These are phyloP conservation scores for Microcaecilia unicolor DNA, from an alignment of 2,797 vertebrate species.

Conservation along the genomic window DNA sequence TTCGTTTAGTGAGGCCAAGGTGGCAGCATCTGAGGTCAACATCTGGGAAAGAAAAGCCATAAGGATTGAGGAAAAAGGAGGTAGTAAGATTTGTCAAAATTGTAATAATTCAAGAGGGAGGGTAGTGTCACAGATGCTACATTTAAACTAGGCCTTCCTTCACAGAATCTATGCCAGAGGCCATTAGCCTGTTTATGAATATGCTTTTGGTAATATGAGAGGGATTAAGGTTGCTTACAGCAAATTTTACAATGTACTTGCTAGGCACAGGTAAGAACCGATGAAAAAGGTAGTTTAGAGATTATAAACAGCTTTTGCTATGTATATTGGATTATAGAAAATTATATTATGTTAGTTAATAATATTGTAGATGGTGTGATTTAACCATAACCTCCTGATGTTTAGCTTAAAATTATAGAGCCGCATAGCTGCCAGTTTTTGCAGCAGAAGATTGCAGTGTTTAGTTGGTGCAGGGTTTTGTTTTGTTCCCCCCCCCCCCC, in stretches of 20 bases:
- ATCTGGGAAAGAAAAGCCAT: constrained; percentile 46
- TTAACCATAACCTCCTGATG: no score
- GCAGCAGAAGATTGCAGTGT: constrained; percentile 51
- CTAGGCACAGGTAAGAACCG: constrained; percentile 22
- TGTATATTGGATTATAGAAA: rapidly evolving
- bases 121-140: constrained; percentile 47
- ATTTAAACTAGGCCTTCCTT: constrained; percentile 37
- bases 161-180: constrained; percentile 50
- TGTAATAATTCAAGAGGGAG: constrained; percentile 46
- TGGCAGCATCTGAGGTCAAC: constrained; percentile 57
- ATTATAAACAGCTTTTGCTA: not conserved
- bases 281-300: not conserved
- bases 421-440: constrained; percentile 29
- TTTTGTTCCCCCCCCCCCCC: not conserved
- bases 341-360: not conserved
- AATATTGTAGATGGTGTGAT: not conserved
- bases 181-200: constrained; percentile 46
- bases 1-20: constrained; percentile 51
- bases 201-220: constrained; percentile 46
- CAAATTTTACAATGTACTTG: constrained; percentile 18
- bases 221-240: constrained; percentile 39
- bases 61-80: constrained; percentile 35
- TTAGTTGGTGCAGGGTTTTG: constrained; percentile 54
- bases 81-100: constrained; percentile 45
- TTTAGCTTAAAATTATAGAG: not conserved